A percentile compares a stretch with the other conserved stretches of the same genome.
Evolutionary conservation across 1,140 invertebrate genomes (phyloP).

Genomic region (Drosophila malerkotliana): DNA sequence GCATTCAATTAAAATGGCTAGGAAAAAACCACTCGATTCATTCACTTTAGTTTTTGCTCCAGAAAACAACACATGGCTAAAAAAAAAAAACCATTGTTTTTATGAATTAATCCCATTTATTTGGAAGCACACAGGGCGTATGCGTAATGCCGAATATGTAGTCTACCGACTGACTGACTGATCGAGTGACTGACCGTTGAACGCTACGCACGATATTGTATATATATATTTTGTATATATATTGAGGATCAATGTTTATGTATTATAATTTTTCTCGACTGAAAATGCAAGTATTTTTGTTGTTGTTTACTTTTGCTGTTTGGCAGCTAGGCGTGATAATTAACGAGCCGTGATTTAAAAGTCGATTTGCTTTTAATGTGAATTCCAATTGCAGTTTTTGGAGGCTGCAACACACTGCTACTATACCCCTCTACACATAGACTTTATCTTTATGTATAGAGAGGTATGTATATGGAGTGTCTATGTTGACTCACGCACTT

Average conservation of each 20-base stretch:
- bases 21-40: slow-evolving; percentile 33
- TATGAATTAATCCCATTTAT: slow-evolving; percentile 9
- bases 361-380: slow-evolving; percentile 65
- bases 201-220: slow-evolving; percentile 51
- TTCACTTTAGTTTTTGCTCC: slow-evolving; percentile 37
- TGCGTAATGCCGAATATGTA: slow-evolving; percentile 31
- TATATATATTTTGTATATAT: slow-evolving; percentile 4
- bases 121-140: slow-evolving; percentile 31
- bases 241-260: slow-evolving; percentile 21
- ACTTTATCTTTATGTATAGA: slow-evolving; percentile 15
- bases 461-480: background rate
- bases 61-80: slow-evolving; percentile 12
- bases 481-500: slow-evolving; percentile 37
- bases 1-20: slow-evolving; percentile 36
- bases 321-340: slow-evolving; percentile 70
- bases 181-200: slow-evolving; percentile 46
- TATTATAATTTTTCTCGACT: slow-evolving; percentile 26
- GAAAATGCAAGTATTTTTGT: slow-evolving; percentile 9
- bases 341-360: slow-evolving; percentile 70
- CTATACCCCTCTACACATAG: slow-evolving; percentile 20
- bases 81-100: slow-evolving; percentile 33
- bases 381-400: slow-evolving; percentile 67
- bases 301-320: slow-evolving; percentile 44
- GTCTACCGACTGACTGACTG: slow-evolving; percentile 39
- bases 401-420: slow-evolving; percentile 53